phyloP scores from a whole-genome alignment of 2,797 vertebrate species.

The Karalla daura region DNA sequence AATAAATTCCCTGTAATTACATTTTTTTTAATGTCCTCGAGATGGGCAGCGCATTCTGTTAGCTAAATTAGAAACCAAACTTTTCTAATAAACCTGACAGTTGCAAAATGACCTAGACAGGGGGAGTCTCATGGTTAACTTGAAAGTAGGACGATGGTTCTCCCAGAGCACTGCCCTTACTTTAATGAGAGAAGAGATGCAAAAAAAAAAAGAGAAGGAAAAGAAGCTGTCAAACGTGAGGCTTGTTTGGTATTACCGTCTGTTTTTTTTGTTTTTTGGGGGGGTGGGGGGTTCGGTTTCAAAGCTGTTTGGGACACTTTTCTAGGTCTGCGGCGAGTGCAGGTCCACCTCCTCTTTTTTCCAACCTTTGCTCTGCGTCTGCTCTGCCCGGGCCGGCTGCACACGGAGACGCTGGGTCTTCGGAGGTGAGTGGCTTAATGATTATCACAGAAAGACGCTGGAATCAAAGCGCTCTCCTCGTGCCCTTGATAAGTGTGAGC shows the following conservation, averaged over 20 bases:
- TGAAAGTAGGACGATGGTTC: constrained; percentile 62
- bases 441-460: constrained; percentile 64
- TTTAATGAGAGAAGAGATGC: constrained; percentile 59
- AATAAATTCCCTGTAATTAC: constrained; percentile 36
- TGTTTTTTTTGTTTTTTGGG: no score
- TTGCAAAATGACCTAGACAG: constrained; percentile 62
- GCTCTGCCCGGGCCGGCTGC: constrained; percentile 44
- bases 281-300: constrained; percentile 52
- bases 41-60: constrained; percentile 33
- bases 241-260: constrained; percentile 58
- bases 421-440: constrained; percentile 76
- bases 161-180: constrained; percentile 55
- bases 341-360: constrained; percentile 45
- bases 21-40: constrained; percentile 37
- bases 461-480: constrained; percentile 40
- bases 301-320: constrained; percentile 51
- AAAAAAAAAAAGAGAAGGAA: constrained; percentile 49
- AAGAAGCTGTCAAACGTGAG: constrained; percentile 54
- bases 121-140: constrained; percentile 68
- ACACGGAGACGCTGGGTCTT: constrained; percentile 46
- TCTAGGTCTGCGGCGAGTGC: constrained; percentile 37
- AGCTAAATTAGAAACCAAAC: constrained; percentile 53
- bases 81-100: constrained; percentile 54
- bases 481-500: constrained; percentile 28
- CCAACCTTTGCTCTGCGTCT: constrained; percentile 74